A percentile compares a stretch with the other conserved stretches of the same genome.
Conservation (phyloP, 2,113 vertebrate genomes). For the Sialia sialis region DNA sequence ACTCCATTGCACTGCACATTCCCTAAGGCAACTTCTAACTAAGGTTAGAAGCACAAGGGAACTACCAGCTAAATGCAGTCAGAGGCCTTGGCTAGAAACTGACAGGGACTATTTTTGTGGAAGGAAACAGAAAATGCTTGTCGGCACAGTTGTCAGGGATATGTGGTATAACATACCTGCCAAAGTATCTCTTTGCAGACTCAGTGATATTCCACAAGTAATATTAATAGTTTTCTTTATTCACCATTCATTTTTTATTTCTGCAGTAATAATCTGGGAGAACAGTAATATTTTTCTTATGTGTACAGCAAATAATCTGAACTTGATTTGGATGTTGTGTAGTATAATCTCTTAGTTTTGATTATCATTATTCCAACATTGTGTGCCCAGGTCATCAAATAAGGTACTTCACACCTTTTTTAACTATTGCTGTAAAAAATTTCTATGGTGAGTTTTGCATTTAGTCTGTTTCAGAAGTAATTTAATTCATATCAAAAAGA, state of each 20-base stretch:
- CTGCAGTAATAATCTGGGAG: not conserved
- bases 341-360: not conserved
- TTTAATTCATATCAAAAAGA: not conserved
- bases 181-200: not conserved
- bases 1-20: not conserved
- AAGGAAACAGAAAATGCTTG: not conserved
- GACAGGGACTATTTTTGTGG: not conserved
- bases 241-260: not conserved
- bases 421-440: not conserved
- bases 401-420: not conserved
- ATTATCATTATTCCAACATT: not conserved
- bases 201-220: not conserved
- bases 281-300: not conserved
- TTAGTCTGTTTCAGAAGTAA: not conserved
- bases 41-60: not conserved
- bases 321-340: not conserved
- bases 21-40: not conserved
- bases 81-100: not conserved
- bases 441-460: not conserved
- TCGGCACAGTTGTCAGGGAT: not conserved
- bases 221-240: not conserved
- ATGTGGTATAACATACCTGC: not conserved
- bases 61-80: not conserved
- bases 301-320: not conserved
- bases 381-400: accelerated